These are phyloP conservation scores for Callospermophilus lateralis DNA, from an alignment of 2,113 vertebrate genomes.

Conservation along the genomic window DNA sequence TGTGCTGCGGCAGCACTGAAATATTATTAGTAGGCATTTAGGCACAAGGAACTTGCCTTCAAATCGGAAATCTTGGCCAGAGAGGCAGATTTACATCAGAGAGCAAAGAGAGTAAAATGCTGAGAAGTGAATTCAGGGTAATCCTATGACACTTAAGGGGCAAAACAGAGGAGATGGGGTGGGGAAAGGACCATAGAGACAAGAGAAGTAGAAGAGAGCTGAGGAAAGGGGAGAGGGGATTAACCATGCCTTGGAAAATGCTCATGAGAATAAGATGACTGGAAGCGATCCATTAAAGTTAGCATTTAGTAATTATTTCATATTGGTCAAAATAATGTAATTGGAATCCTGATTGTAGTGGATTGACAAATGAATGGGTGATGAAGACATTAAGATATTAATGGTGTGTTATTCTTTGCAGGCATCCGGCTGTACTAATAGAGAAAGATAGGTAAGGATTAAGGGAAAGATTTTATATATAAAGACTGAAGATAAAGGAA, in stretches of 20 bases:
- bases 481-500: neutral
- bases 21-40: neutral
- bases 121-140: neutral
- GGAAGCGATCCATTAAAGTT: neutral
- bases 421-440: neutral
- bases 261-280: neutral
- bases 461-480: neutral
- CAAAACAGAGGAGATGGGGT: neutral
- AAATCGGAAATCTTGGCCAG: neutral
- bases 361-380: neutral
- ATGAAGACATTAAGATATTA: neutral
- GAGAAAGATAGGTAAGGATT: neutral
- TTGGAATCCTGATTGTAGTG: neutral
- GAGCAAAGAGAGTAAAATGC: neutral
- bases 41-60: neutral
- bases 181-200: neutral
- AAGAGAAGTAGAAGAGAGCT: neutral
- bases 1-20: neutral
- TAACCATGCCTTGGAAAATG: neutral
- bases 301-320: neutral
- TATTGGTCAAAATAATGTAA: neutral
- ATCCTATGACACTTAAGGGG: neutral
- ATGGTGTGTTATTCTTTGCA: neutral
- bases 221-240: neutral
- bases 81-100: neutral